Evolutionary conservation across 2,888 invertebrate species (phyloP).

Genomic region (Noctua pronuba): DNA sequence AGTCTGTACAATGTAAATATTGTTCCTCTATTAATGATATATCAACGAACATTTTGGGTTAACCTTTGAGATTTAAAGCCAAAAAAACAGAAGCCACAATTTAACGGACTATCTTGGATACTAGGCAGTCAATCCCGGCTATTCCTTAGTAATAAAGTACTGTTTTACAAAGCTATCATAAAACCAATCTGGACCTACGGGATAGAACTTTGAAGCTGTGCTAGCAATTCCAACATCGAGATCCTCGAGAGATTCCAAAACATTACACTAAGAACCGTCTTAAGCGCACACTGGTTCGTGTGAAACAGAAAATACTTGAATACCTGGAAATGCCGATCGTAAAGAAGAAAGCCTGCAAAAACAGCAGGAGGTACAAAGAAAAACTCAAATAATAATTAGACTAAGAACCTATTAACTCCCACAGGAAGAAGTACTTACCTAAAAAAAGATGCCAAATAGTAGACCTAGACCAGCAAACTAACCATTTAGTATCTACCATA

Average conservation of each 20-base stretch:
- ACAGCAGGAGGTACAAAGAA: background rate
- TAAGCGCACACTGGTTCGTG: background rate
- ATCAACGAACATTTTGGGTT: background rate
- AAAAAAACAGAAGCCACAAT: background rate
- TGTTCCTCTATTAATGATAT: background rate
- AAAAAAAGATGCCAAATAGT: background rate
- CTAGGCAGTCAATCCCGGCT: background rate
- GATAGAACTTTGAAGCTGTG: background rate
- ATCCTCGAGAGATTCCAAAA: background rate
- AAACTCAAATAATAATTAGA: too few species aligned
- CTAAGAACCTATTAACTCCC: background rate
- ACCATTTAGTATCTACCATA: background rate
- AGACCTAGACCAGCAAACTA: background rate
- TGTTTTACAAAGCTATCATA: background rate
- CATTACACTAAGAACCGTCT: too few species aligned
- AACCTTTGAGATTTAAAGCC: background rate
- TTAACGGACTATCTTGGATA: background rate
- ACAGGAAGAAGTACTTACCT: too few species aligned
- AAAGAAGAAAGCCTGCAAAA: background rate
- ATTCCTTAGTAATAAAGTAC: background rate
- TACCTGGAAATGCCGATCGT: background rate
- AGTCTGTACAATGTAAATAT: background rate
- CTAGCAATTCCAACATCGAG: background rate
- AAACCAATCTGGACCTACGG: background rate
- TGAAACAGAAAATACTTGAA: background rate